Conservation (phyloP, 2,797 vertebrate species). For the Graptemys geographica region DNA sequence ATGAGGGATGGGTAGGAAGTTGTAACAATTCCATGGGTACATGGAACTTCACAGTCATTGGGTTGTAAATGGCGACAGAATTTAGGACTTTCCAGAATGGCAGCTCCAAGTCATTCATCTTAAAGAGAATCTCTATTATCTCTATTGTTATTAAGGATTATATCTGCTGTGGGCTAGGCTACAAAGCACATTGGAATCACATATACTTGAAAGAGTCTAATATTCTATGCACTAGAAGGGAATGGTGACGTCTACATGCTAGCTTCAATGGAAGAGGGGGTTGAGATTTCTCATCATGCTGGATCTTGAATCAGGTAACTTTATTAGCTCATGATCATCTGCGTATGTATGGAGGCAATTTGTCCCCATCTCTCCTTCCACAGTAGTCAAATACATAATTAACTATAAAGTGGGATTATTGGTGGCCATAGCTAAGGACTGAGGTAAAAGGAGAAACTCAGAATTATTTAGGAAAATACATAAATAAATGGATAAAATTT, state of each 20-base stretch:
- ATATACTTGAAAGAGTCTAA: fast-evolving
- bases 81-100: neutral
- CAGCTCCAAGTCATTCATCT: neutral
- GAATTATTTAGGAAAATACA: constrained; percentile 1
- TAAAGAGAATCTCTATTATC: neutral
- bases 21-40: neutral
- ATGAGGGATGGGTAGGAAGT: neutral
- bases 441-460: neutral
- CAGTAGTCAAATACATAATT: neutral
- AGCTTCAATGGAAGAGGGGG: neutral
- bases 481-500: neutral
- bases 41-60: neutral
- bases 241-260: neutral
- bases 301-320: neutral
- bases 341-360: neutral
- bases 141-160: neutral
- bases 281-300: neutral
- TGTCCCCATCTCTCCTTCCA: neutral
- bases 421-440: neutral
- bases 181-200: neutral
- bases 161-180: neutral
- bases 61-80: neutral
- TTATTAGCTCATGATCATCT: neutral
- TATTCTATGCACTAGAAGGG: neutral
- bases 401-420: constrained; percentile 37